phyloP scores from a whole-genome alignment of 2,113 vertebrate species.

The Typhlomys cinereus region DNA sequence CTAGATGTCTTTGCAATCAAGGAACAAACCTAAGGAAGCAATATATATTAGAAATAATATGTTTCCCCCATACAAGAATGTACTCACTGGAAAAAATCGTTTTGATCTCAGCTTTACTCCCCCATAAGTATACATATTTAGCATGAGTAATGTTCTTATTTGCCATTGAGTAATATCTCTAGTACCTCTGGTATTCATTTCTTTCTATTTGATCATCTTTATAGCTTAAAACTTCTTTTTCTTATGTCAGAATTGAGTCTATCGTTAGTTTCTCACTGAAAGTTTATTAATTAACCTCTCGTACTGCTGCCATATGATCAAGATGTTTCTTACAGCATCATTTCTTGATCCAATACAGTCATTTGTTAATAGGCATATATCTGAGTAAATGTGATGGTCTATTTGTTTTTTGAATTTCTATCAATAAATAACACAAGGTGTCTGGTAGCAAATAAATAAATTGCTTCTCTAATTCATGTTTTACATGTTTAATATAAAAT shows the following conservation, averaged over 20 bases:
- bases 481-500: conserved; percentile 33
- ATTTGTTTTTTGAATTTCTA: conserved; percentile 22
- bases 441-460: not conserved
- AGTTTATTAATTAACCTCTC: not conserved
- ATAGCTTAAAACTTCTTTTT: not conserved
- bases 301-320: not conserved
- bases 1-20: not conserved
- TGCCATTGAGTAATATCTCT: not conserved
- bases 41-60: conserved; percentile 1
- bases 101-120: conserved; percentile 43
- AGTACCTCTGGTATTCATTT: not conserved
- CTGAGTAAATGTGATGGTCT: not conserved
- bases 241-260: not conserved
- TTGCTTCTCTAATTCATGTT: not conserved
- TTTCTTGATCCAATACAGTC: not conserved
- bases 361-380: not conserved
- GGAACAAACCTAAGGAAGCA: not conserved
- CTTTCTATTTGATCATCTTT: not conserved
- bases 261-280: not conserved
- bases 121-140: not conserved
- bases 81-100: not conserved
- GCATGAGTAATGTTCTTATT: conserved; percentile 37
- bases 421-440: not conserved
- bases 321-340: not conserved
- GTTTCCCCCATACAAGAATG: not conserved